phyloP scores from a whole-genome alignment of 92 coral and sea anemone species.

The Epizoanthus stellaris region DNA sequence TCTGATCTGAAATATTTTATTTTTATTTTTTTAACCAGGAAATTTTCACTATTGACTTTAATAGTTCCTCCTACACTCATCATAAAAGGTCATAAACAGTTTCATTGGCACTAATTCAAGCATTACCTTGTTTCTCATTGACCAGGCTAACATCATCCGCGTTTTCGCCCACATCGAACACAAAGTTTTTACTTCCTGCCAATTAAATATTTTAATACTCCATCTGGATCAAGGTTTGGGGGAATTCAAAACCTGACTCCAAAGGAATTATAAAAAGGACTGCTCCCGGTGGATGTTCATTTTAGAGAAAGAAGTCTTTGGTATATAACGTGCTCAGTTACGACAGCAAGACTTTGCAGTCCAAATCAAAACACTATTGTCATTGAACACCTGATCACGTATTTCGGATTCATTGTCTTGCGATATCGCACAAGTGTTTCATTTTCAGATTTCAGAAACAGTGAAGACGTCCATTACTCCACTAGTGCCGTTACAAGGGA shows the following conservation, averaged over 20 bases:
- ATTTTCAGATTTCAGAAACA: neutral
- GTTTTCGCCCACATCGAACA: neutral
- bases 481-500: neutral
- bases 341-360: neutral
- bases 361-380: neutral
- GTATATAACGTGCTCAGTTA: too few species aligned
- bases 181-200: constrained; percentile 3
- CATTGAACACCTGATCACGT: neutral
- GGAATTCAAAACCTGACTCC: neutral
- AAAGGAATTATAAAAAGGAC: neutral
- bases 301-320: neutral
- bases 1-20: neutral
- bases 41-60: too few species aligned
- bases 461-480: too few species aligned
- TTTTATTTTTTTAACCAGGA: neutral
- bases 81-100: too few species aligned
- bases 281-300: neutral
- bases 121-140: neutral
- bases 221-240: neutral
- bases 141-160: neutral
- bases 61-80: too few species aligned
- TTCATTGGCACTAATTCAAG: too few species aligned
- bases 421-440: neutral
- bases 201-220: neutral
- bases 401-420: neutral